Evolutionary conservation across 2,113 vertebrate genomes (phyloP).

Genomic region (Hypocryptadius cinnamomeus): DNA sequence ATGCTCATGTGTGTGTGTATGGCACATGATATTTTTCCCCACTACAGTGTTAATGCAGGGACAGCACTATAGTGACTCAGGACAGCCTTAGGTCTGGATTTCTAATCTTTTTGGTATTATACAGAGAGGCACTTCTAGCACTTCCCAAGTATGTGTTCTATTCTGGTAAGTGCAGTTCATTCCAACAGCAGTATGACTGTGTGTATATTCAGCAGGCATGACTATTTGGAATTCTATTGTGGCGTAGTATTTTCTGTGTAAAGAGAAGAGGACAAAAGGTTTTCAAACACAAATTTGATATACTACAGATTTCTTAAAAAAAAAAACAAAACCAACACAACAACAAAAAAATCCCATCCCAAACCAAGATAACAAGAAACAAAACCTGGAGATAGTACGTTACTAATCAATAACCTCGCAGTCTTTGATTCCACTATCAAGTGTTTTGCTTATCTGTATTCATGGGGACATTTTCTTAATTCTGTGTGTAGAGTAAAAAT

Average conservation of each 20-base stretch:
- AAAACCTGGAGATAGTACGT: not conserved
- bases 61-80: not conserved
- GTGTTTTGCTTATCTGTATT: not conserved
- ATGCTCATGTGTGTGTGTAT: not conserved
- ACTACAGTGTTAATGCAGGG: not conserved
- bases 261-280: not conserved
- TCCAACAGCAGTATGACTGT: not conserved
- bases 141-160: not conserved
- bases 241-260: not conserved
- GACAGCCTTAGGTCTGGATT: not conserved
- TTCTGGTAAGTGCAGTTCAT: not conserved
- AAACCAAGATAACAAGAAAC: not conserved
- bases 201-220: fast-evolving
- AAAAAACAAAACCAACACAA: not conserved
- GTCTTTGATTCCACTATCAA: not conserved
- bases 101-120: not conserved
- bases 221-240: not conserved
- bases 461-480: not conserved
- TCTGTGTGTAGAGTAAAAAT: not conserved
- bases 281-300: not conserved
- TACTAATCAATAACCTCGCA: not conserved
- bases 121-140: not conserved
- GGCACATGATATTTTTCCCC: not conserved
- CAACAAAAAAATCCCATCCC: not conserved
- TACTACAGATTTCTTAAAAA: not conserved